phyloP scores from a whole-genome alignment of 2,888 invertebrate species.

The Electrophaes corylata region DNA sequence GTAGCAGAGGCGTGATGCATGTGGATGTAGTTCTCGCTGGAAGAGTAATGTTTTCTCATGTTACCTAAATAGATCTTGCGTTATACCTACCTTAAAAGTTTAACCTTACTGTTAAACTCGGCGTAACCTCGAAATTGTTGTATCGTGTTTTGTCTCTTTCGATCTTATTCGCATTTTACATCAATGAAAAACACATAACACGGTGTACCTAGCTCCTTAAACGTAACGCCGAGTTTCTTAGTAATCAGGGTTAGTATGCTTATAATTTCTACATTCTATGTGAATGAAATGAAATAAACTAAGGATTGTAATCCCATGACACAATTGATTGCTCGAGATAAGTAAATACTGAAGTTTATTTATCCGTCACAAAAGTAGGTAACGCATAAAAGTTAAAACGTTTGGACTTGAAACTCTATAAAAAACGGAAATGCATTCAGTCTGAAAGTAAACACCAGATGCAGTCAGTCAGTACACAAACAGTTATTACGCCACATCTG shows the following conservation, averaged over 20 bases:
- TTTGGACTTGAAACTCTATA: constrained; percentile 6
- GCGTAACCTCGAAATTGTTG: too few species aligned
- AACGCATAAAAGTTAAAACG: background rate
- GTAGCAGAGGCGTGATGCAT: background rate
- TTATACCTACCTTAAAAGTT: background rate
- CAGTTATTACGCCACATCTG: constrained; percentile 52
- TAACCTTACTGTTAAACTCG: background rate
- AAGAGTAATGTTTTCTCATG: background rate
- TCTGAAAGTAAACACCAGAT: constrained; percentile 40
- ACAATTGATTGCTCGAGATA: too few species aligned
- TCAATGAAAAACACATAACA: too few species aligned
- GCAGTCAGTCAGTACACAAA: constrained; percentile 15
- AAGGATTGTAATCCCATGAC: too few species aligned
- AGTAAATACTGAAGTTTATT: background rate
- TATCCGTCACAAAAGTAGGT: too few species aligned
- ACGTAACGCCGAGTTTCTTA: too few species aligned
- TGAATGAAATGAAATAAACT: too few species aligned
- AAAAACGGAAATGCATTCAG: constrained; percentile 35
- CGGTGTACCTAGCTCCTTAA: too few species aligned
- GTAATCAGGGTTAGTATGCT: too few species aligned
- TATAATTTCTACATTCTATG: too few species aligned
- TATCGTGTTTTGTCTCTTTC: too few species aligned
- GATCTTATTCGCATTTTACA: too few species aligned
- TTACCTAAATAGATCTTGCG: background rate
- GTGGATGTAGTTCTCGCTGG: background rate